phyloP scores from a whole-genome alignment of 2,113 vertebrate genomes.

The Andinoacara biseriatus region DNA sequence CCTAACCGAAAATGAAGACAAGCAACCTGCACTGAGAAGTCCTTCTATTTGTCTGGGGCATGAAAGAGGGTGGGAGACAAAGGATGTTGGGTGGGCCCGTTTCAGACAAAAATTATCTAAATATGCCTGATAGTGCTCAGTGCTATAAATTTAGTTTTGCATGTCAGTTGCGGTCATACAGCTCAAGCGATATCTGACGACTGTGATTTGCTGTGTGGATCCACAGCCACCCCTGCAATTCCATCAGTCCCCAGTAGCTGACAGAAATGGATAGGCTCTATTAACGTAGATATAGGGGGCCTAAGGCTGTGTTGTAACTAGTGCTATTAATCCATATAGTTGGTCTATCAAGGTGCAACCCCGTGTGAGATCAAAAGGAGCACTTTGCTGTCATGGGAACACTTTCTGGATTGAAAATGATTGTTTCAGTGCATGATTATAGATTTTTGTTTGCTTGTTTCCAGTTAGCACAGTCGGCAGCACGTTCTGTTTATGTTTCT shows the following conservation, averaged over 20 bases:
- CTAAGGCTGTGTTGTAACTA: constrained; percentile 78
- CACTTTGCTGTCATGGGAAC: constrained; percentile 58
- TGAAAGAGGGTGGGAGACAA: background rate
- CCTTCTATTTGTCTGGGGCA: constrained; percentile 20
- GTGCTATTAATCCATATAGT: constrained; percentile 85
- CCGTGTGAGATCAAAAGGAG: constrained; percentile 62
- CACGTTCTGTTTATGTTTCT: background rate
- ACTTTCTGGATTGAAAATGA: constrained; percentile 56
- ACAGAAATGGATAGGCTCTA: constrained; percentile 85
- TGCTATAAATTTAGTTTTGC: constrained; percentile 65
- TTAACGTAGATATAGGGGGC: constrained; percentile 79
- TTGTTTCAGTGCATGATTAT: constrained; percentile 44
- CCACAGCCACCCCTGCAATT: constrained; percentile 78
- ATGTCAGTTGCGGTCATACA: constrained; percentile 71
- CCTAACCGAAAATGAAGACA: constrained; percentile 63
- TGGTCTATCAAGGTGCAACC: constrained; percentile 75
- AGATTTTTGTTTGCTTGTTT: background rate
- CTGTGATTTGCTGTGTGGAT: constrained; percentile 73
- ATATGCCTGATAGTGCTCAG: constrained; percentile 56
- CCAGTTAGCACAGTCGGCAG: background rate
- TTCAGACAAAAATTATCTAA: constrained; percentile 26
- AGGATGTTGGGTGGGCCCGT: background rate
- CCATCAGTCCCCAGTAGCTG: constrained; percentile 79
- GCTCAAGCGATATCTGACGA: constrained; percentile 67
- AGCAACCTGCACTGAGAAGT: constrained; percentile 43